Conservation (phyloP, 2,797 vertebrate genomes). For the Muraenolepis orangiensis region DNA sequence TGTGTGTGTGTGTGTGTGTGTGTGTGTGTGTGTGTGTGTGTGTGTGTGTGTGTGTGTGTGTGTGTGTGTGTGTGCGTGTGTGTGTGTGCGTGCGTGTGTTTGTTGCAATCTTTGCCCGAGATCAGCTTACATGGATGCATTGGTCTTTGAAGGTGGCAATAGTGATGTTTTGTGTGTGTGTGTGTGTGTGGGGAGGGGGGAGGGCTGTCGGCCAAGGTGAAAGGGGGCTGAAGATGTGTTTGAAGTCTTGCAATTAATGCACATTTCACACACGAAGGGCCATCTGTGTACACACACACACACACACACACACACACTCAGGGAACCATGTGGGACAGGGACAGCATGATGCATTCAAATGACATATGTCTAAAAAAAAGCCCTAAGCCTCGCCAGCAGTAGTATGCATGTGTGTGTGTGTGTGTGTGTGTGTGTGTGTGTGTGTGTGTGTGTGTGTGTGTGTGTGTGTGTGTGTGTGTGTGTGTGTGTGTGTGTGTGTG, state of each 20-base stretch:
- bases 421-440: slow-evolving; percentile 12
- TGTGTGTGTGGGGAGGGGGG: not conserved
- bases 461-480: not conserved
- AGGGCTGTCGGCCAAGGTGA: slow-evolving; percentile 4
- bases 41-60: slow-evolving; percentile 9
- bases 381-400: slow-evolving; percentile 57
- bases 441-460: slow-evolving; percentile 21
- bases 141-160: slow-evolving; percentile 57
- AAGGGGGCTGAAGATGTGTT: slow-evolving; percentile 50
- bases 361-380: slow-evolving; percentile 45
- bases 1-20: slow-evolving; percentile 12
- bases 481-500: slow-evolving; percentile 14
- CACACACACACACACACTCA: slow-evolving; percentile 6
- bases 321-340: slow-evolving; percentile 28
- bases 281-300: slow-evolving; percentile 53
- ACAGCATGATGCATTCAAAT: slow-evolving; percentile 41
- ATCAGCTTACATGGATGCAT: slow-evolving; percentile 53
- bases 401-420: slow-evolving; percentile 20
- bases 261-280: slow-evolving; percentile 63
- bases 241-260: slow-evolving; percentile 69
- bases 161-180: slow-evolving; percentile 4
- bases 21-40: slow-evolving; percentile 17
- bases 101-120: slow-evolving; percentile 57
- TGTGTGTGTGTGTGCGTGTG: slow-evolving; percentile 23
- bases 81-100: slow-evolving; percentile 5